phyloP scores from a whole-genome alignment of 1,140 invertebrate species.

The Caerostris extrusa region DNA sequence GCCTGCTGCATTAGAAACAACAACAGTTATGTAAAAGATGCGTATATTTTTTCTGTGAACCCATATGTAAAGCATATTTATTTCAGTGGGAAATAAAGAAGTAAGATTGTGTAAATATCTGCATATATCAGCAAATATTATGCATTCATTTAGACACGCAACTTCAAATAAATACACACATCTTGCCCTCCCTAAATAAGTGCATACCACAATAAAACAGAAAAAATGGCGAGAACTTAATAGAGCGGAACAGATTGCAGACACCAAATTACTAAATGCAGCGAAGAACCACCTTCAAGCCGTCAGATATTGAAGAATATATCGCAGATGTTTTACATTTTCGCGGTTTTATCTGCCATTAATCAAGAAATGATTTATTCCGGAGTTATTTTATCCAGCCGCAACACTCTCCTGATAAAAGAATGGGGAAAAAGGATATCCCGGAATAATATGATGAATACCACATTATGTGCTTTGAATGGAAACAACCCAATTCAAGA shows the following conservation, averaged over 20 bases:
- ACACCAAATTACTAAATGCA: neutral
- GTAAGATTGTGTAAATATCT: too few species aligned
- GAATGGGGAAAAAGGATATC: neutral
- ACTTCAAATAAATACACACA: too few species aligned
- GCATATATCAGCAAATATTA: too few species aligned
- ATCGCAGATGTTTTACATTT: conserved; percentile 35
- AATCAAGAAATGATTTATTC: conserved; percentile 59
- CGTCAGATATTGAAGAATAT: neutral
- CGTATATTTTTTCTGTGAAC: too few species aligned
- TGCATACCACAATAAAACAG: too few species aligned
- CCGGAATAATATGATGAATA: conserved; percentile 56
- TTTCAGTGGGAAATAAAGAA: too few species aligned
- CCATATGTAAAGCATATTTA: too few species aligned
- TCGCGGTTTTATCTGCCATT: conserved; percentile 47
- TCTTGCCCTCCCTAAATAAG: too few species aligned
- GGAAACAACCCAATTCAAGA: conserved; percentile 56
- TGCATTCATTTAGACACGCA: too few species aligned
- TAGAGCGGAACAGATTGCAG: neutral
- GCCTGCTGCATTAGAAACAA: too few species aligned
- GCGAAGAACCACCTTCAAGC: neutral
- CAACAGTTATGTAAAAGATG: too few species aligned
- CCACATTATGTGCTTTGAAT: conserved; percentile 61
- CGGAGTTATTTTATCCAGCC: neutral
- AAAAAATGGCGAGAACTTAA: too few species aligned
- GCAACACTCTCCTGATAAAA: neutral